Evolutionary conservation across 2,797 vertebrate species (phyloP).

Genomic region (Anas bahamensis): DNA sequence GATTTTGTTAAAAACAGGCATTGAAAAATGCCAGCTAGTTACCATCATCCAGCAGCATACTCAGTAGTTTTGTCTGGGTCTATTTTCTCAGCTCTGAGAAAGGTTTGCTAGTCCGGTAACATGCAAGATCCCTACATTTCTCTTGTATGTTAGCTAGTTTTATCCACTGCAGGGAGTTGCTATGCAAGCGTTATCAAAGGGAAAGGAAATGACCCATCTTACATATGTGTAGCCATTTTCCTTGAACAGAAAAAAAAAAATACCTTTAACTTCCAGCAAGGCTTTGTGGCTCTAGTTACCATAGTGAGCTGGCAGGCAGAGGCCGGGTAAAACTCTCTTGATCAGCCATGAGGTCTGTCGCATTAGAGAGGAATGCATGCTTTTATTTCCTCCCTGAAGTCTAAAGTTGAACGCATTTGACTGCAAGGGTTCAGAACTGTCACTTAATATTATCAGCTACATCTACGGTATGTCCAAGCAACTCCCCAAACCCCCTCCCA

Average conservation of each 20-base stretch:
- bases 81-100: neutral
- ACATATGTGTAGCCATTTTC: neutral
- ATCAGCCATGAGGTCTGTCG: neutral
- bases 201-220: neutral
- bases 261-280: neutral
- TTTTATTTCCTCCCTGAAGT: slow-evolving; percentile 40
- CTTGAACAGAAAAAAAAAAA: neutral
- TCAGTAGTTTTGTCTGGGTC: neutral
- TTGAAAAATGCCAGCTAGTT: neutral
- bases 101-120: neutral
- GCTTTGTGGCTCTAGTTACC: slow-evolving; percentile 6
- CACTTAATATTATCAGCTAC: slow-evolving; percentile 66
- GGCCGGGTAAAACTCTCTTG: neutral
- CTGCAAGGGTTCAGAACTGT: slow-evolving; percentile 35
- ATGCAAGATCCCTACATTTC: fast-evolving
- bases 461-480: slow-evolving; percentile 64
- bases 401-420: slow-evolving; percentile 16
- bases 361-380: neutral
- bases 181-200: neutral
- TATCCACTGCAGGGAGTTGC: neutral
- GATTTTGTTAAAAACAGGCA: neutral
- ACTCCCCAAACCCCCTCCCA: neutral
- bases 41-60: neutral
- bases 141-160: fast-evolving
- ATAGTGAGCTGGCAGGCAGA: neutral